Base-by-base conservation (phyloP, 2,797 vertebrate genomes). In the Chelidonichthys spinosus region DNA sequence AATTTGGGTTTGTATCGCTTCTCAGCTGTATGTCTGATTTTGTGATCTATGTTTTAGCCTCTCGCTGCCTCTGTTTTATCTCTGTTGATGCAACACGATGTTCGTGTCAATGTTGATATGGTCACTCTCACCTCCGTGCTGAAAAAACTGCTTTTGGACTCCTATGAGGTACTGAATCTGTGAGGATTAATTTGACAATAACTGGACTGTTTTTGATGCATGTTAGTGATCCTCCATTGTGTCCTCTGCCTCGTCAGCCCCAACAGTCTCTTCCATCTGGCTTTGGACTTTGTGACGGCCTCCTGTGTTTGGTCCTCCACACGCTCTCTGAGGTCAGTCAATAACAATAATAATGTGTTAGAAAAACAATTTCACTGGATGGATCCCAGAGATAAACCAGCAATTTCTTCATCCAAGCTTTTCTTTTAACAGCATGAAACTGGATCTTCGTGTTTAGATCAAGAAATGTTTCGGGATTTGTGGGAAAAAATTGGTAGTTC, bases 211-310 rank as follows among this genome's bases (percentile, higher is more conserved):
- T 40, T 74, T 39, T 59, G 0, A 4, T 54, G 32, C 13, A 32
- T 61, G 35, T 76, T 60, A 25, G 4, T 53, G 44, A 53, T 63
- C 11, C 15, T 11, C 1, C 7, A 2, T 3, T 43, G 39, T 64
- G 40, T 75, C 2, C 4, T 84, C 7, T 76, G 40, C 35, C 7
- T 63, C 11, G 0, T 55, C 86, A 98, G 97, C 66, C 87, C 18
- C 89, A 82, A 5, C 15, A 95, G 44, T 85, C 94, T 10, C 91
- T 88, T 1, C 96, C 96, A 2, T 50, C 90, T 50, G 94, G 93
- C 82, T 94, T 94, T 90, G 97, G 97, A 52, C 88, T 96, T 74
- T 97, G 94, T 1, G 97, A 99, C 0, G 96, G 96, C 17, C 80
- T 97, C 32, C 87, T 98, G 59, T 93, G 92, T 80, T 89, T 98